A percentile compares a stretch with the other conserved stretches of the same genome.
Conservation (phyloP, 2,888 invertebrate species). For the Mesodorylaimus sp. region DNA sequence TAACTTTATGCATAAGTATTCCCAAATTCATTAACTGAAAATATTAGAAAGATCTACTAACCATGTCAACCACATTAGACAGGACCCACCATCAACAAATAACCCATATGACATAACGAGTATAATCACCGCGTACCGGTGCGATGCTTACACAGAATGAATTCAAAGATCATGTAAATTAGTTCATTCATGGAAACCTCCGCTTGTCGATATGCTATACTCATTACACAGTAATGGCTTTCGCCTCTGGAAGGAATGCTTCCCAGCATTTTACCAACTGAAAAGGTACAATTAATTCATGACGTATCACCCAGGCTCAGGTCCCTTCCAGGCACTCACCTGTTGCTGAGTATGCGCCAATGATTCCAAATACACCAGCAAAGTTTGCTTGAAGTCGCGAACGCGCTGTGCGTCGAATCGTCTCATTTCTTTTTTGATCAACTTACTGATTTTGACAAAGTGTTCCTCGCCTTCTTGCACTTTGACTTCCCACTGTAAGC, state of each 20-base stretch:
- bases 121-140: too few relatives aligned
- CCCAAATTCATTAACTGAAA: too few relatives aligned
- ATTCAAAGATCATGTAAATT: too few relatives aligned
- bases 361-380: conserved; percentile 76
- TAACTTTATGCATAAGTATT: too few relatives aligned
- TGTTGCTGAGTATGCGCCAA: conserved; percentile 85
- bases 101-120: too few relatives aligned
- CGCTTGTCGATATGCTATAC: too few relatives aligned
- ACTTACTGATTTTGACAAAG: conserved; percentile 79
- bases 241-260: conserved; percentile 80
- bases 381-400: conserved; percentile 67
- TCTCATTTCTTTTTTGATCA: conserved; percentile 80
- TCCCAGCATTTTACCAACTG: conserved; percentile 87
- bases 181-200: too few relatives aligned
- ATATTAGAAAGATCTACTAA: too few relatives aligned
- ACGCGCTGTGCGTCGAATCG: conserved; percentile 71
- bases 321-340: conserved; percentile 37
- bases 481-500: conserved; percentile 66
- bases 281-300: conserved; percentile 17
- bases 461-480: conserved; percentile 90
- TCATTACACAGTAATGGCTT: too few relatives aligned
- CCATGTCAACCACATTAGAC: too few relatives aligned
- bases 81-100: too few relatives aligned
- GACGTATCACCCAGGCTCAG: not conserved
- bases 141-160: too few relatives aligned